Evolutionary conservation across 2,888 invertebrate genomes (phyloP), one percentile per base, ranked within the genome.

Genomic region (Rhaphigaster nebulosa): DNA sequence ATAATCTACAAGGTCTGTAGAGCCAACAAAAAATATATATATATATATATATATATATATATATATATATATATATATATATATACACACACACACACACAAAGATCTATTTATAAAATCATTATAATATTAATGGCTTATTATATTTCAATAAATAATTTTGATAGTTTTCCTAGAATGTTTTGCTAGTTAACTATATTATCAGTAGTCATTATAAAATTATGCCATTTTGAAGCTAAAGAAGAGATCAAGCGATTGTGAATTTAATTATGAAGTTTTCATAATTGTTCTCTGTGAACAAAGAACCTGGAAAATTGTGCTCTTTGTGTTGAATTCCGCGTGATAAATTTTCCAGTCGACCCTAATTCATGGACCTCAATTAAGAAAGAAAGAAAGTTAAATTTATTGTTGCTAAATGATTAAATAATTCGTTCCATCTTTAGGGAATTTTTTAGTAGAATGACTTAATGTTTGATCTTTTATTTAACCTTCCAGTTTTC

Each of bases 341-440:
- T 65, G 65, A 65, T 65, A 29, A 65, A 65, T 65, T 65, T 65
- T 29, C 65, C 29, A 29, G n/a, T 15, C n/a, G 29, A 13, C 65
- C 29, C 29, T 65, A 65, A 65, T 29, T 65, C 65, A 65, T 15
- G 65, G 13, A 65, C 65, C 29, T 65, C 65, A 65, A 65, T 65
- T 65, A n/a, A 65, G 65, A 65, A 65, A 29, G 60, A 60, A n/a
- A 60, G 29, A 15, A 65, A 65, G 65, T 65, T 65, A 65, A 65
- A 65, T 65, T 65, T 29, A 65, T 65, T 65, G 29, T 65, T 3
- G 65, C 29, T 65, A 5, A 65, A 65, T n/a, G 12, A 65, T 65
- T 65, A 29, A 29, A 65, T n/a, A 29, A 60, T n/a, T 60, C 8
- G 60, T n/a, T 1, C n/a, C 26, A 2, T 26, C 8, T n/a, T 2